Evolutionary conservation across 2,113 vertebrate species (phyloP).

Genomic region (Apodemus speciosus): DNA sequence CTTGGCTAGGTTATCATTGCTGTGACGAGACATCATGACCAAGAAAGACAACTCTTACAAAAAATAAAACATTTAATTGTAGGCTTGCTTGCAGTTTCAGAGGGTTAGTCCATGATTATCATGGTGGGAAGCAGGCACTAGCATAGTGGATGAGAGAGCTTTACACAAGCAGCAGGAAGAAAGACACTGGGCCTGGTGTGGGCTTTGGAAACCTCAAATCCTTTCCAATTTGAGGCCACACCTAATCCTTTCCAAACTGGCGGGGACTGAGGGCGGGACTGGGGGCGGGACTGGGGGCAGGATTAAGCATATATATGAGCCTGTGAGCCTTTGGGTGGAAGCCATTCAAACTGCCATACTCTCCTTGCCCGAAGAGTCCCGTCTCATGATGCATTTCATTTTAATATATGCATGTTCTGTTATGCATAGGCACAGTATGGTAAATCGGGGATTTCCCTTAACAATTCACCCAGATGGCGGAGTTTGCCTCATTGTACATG

Average conservation of each 20-base stretch:
- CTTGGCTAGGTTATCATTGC: neutral
- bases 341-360: neutral
- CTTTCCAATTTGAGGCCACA: no score
- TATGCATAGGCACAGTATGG: neutral
- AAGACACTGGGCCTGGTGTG: neutral
- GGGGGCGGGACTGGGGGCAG: neutral
- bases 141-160: neutral
- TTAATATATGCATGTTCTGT: neutral
- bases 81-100: neutral
- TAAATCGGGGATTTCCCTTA: neutral
- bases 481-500: neutral
- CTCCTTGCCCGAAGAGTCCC: neutral
- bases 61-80: neutral
- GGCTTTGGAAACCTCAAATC: neutral
- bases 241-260: neutral
- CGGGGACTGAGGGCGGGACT: no score
- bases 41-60: neutral
- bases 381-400: neutral
- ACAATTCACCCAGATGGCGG: neutral
- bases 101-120: neutral
- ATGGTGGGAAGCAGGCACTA: neutral
- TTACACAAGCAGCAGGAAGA: neutral
- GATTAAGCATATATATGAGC: neutral
- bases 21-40: neutral
- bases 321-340: neutral